Conservation (phyloP, 2,797 vertebrate genomes). For the Muscicapa comitata region DNA sequence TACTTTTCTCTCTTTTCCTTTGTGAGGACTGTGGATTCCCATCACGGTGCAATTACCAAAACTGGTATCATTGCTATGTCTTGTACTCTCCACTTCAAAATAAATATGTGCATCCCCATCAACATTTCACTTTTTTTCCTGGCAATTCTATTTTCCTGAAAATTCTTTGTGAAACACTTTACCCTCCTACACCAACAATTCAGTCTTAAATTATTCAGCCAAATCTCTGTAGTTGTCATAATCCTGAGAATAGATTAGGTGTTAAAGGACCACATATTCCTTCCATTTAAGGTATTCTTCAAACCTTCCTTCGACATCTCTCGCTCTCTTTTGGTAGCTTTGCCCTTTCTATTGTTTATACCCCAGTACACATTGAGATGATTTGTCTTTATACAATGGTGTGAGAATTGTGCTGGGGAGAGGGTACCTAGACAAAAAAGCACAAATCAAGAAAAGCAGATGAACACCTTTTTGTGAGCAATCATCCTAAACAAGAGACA, state of each 20-base stretch:
- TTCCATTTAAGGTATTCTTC: background rate
- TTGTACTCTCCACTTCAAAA: background rate
- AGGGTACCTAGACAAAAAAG: background rate
- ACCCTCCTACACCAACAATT: background rate
- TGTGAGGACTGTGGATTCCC: background rate
- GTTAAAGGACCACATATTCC: background rate
- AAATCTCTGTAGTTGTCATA: background rate
- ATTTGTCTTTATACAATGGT: background rate
- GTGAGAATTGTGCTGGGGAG: background rate
- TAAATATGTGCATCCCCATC: background rate
- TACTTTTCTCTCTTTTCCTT: background rate
- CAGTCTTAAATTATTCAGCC: background rate
- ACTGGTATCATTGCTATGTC: background rate
- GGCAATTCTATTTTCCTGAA: background rate
- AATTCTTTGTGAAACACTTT: background rate
- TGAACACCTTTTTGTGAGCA: background rate
- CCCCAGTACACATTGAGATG: background rate
- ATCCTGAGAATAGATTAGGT: background rate
- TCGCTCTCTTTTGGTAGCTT: background rate
- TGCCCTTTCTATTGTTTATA: background rate
- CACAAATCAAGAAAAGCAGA: background rate
- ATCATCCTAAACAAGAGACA: background rate
- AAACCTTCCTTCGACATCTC: background rate
- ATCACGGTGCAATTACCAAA: background rate
- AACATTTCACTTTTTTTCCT: background rate